Evolutionary conservation across 2,888 invertebrate species (phyloP).

Genomic region (Ormia ochracea): DNA sequence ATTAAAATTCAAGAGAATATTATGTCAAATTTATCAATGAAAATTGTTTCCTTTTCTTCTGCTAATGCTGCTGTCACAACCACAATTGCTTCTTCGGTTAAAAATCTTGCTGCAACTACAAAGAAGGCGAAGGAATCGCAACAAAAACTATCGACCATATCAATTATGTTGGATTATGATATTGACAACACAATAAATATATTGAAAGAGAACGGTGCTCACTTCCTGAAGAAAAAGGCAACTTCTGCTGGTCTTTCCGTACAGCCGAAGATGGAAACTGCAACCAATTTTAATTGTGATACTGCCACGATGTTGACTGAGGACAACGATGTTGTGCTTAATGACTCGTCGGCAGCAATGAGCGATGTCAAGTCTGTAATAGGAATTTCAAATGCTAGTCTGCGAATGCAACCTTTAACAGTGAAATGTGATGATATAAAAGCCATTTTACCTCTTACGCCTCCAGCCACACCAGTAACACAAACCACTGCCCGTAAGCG

Average conservation of each 20-base stretch:
- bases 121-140: constrained; percentile 6
- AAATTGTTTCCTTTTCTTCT: constrained; percentile 40
- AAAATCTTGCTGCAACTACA: background rate
- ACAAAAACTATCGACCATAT: constrained; percentile 71
- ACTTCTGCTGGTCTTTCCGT: background rate
- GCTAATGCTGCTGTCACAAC: background rate
- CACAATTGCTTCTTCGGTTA: background rate
- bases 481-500: constrained; percentile 80
- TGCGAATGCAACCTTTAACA: constrained; percentile 52
- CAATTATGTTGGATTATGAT: constrained; percentile 76
- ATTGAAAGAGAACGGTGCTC: constrained; percentile 72
- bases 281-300: constrained; percentile 45
- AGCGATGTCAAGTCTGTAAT: constrained; percentile 18
- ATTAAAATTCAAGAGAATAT: constrained; percentile 29
- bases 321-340: background rate
- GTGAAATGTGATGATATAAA: constrained; percentile 63
- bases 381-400: constrained; percentile 46
- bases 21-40: constrained; percentile 54
- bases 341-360: constrained; percentile 8
- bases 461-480: constrained; percentile 72
- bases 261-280: background rate
- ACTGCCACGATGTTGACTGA: constrained; percentile 37
- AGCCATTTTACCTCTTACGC: constrained; percentile 71
- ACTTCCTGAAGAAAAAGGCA: constrained; percentile 60
- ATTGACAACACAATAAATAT: constrained; percentile 76